Percentiles rank a stretch among this genome's conserved stretches.
Evolutionary conservation across 2,113 vertebrate genomes (phyloP).

Genomic region (Nannospalax galili): DNA sequence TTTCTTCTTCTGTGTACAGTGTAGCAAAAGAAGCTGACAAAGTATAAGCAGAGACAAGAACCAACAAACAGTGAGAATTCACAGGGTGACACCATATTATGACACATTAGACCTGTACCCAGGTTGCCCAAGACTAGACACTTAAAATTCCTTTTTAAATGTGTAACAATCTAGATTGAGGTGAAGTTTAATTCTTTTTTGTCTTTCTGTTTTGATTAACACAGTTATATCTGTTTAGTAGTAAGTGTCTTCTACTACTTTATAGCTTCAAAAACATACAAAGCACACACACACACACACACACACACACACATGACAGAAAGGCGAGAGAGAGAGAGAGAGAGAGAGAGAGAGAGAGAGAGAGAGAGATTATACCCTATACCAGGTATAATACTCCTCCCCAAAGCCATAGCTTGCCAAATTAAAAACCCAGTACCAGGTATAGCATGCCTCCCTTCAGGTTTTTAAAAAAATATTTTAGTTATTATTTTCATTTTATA

Average conservation of each 20-base stretch:
- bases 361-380: no score
- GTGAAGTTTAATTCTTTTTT: neutral
- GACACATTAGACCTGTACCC: neutral
- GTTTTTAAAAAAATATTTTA: no score
- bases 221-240: neutral
- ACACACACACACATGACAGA: no score
- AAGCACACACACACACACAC: no score
- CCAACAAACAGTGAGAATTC: neutral
- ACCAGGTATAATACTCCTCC: neutral
- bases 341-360: no score
- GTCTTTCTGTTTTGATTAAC: conserved; percentile 3
- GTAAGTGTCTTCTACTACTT: no score
- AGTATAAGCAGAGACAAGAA: neutral
- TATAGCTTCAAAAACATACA: no score
- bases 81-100: no score
- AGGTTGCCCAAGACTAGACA: neutral
- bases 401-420: neutral
- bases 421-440: neutral
- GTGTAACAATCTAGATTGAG: neutral
- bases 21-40: neutral
- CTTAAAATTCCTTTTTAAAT: neutral
- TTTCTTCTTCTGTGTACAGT: neutral
- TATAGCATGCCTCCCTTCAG: no score
- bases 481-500: no score
- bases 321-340: no score